Percentiles rank a stretch among this genome's conserved stretches.
phyloP scores from a whole-genome alignment of 2,797 vertebrate genomes.

The Parauchenoglanis ngamensis region DNA sequence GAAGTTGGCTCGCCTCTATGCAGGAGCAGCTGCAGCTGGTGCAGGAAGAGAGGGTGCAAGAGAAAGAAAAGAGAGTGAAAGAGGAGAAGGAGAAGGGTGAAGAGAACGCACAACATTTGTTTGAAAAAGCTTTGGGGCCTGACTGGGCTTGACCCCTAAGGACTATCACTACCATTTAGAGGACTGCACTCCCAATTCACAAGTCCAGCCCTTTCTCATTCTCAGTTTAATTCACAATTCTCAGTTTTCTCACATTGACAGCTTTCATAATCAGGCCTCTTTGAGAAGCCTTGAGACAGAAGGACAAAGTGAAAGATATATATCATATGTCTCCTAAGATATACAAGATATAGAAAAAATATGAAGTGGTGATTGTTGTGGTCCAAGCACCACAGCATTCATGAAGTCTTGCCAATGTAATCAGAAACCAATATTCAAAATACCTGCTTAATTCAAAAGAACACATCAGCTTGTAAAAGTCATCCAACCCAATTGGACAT shows the following conservation, averaged over 20 bases:
- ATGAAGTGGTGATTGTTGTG: neutral
- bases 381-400: neutral
- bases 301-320: slow-evolving; percentile 46
- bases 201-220: slow-evolving; percentile 31
- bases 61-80: slow-evolving; percentile 59
- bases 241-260: slow-evolving; percentile 42
- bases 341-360: neutral
- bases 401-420: neutral
- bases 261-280: neutral
- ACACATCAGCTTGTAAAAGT: neutral
- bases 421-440: neutral
- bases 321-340: neutral
- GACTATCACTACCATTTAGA: slow-evolving; percentile 59
- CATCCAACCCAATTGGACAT: neutral
- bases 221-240: slow-evolving; percentile 12
- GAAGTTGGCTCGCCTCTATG: slow-evolving; percentile 53
- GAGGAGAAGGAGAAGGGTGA: slow-evolving; percentile 57
- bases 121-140: slow-evolving; percentile 51
- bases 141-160: slow-evolving; percentile 41
- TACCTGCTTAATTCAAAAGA: neutral
- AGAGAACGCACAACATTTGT: slow-evolving; percentile 54
- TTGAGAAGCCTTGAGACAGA: slow-evolving; percentile 22
- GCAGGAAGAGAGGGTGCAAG: slow-evolving; percentile 49
- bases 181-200: slow-evolving; percentile 36
- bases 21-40: slow-evolving; percentile 59